Evolutionary conservation across 2,888 invertebrate species (phyloP).

Genomic region (Cinara cedri): DNA sequence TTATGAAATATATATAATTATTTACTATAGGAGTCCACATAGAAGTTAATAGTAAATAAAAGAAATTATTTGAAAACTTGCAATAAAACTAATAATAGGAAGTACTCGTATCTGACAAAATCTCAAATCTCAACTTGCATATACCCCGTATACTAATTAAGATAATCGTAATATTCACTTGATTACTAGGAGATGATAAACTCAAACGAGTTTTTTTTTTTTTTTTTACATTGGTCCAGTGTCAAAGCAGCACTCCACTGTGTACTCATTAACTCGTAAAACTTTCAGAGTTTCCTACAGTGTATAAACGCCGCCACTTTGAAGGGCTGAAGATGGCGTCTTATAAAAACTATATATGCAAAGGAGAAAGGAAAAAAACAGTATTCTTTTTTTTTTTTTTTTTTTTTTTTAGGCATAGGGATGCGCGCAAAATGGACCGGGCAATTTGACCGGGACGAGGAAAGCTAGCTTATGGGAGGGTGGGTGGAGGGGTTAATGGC

Average conservation of each 20-base stretch:
- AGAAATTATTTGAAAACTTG: neutral
- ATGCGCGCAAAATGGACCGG: slow-evolving; percentile 31
- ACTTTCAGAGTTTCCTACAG: slow-evolving; percentile 4
- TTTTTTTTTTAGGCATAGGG: slow-evolving; percentile 9
- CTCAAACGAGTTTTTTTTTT: neutral
- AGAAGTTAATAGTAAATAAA: no score
- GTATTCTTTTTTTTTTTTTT: no score
- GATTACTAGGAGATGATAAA: neutral
- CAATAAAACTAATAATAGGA: neutral
- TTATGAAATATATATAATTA: no score
- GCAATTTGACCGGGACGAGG: slow-evolving; percentile 29
- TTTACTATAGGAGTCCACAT: no score
- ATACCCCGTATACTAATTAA: slow-evolving; percentile 7
- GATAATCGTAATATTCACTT: neutral
- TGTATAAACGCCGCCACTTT: neutral
- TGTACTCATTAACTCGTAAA: slow-evolving; percentile 50
- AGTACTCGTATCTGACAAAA: neutral
- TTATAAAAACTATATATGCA: slow-evolving; percentile 21
- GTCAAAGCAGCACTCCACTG: slow-evolving; percentile 23
- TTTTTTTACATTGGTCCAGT: slow-evolving; percentile 6
- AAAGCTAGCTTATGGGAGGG: slow-evolving; percentile 18
- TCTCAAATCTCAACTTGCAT: slow-evolving; percentile 31
- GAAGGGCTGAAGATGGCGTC: slow-evolving; percentile 11
- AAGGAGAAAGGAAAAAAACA: slow-evolving; percentile 7
- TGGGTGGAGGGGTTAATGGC: slow-evolving; percentile 44